A percentile compares a stretch with the other conserved stretches of the same genome.
These are phyloP conservation scores for Cheilosia variabilis DNA, from an alignment of 2,888 invertebrate species.

Conservation along the genomic window DNA sequence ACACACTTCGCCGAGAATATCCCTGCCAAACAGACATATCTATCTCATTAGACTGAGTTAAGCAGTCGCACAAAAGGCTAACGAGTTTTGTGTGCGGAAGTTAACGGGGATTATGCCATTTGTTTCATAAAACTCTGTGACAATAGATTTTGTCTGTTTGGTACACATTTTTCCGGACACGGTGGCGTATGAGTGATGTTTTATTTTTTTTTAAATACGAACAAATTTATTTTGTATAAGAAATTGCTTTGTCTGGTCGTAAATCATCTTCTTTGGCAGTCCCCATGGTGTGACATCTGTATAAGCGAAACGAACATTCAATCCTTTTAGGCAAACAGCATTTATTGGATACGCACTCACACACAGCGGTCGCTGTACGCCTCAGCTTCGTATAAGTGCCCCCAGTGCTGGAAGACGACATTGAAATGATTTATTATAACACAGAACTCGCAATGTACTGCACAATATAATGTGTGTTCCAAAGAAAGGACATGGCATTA, in stretches of 20 bases:
- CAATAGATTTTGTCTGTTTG: slow-evolving; percentile 15
- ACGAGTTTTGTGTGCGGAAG: slow-evolving; percentile 10
- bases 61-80: slow-evolving; percentile 7
- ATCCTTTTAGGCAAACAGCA: slow-evolving; percentile 30
- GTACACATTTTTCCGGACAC: neutral
- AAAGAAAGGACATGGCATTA: neutral
- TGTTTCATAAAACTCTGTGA: slow-evolving; percentile 1
- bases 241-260: too few species aligned
- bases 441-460: neutral
- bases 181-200: slow-evolving; percentile 28
- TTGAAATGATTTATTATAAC: slow-evolving; percentile 46
- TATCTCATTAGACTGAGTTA: slow-evolving; percentile 38
- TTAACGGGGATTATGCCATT: slow-evolving; percentile 24
- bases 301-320: slow-evolving; percentile 47
- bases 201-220: neutral
- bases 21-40: slow-evolving; percentile 11
- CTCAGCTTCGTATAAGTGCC: neutral
- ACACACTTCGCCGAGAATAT: slow-evolving; percentile 14
- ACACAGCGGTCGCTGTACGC: slow-evolving; percentile 10
- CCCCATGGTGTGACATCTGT: neutral
- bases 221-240: too few species aligned
- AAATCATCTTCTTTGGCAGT: neutral
- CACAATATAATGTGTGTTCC: neutral
- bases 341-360: slow-evolving; percentile 9
- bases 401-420: slow-evolving; percentile 14